phyloP scores from a whole-genome alignment of 2,113 vertebrate genomes.

The Monarcha castaneiventris region DNA sequence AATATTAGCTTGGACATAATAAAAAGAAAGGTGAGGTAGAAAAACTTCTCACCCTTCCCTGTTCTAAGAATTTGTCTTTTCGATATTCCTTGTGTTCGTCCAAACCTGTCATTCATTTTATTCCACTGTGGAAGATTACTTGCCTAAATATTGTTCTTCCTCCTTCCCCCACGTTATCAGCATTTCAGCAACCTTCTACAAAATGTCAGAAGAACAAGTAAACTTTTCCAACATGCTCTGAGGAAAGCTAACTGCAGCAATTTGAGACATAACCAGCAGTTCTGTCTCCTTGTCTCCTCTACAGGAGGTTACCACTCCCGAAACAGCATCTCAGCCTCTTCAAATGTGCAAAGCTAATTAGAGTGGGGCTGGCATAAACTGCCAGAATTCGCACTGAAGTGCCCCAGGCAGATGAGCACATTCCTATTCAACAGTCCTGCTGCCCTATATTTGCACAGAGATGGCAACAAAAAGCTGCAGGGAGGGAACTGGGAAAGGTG shows the following conservation, averaged over 20 bases:
- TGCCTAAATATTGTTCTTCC: background rate
- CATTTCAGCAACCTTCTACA: slow-evolving; percentile 21
- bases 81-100: background rate
- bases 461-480: slow-evolving; percentile 39
- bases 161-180: background rate
- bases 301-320: slow-evolving; percentile 12
- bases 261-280: background rate
- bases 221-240: background rate
- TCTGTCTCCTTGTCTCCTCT: slow-evolving; percentile 1
- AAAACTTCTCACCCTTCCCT: slow-evolving; percentile 20
- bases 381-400: slow-evolving; percentile 11
- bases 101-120: slow-evolving; percentile 24
- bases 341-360: background rate
- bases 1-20: slow-evolving; percentile 42
- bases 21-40: slow-evolving; percentile 23
- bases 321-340: background rate
- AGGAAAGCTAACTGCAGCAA: slow-evolving; percentile 8
- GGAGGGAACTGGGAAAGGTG: slow-evolving; percentile 17
- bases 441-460: slow-evolving; percentile 38
- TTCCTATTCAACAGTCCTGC: background rate
- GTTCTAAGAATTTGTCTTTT: background rate
- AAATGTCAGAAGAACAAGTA: slow-evolving; percentile 18
- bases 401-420: slow-evolving; percentile 33
- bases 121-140: background rate
- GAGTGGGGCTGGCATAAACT: background rate